Percentiles rank a stretch among this genome's conserved stretches.
These are phyloP conservation scores for Strigops habroptila DNA, from an alignment of 2,113 vertebrate genomes.

Conservation along the genomic window DNA sequence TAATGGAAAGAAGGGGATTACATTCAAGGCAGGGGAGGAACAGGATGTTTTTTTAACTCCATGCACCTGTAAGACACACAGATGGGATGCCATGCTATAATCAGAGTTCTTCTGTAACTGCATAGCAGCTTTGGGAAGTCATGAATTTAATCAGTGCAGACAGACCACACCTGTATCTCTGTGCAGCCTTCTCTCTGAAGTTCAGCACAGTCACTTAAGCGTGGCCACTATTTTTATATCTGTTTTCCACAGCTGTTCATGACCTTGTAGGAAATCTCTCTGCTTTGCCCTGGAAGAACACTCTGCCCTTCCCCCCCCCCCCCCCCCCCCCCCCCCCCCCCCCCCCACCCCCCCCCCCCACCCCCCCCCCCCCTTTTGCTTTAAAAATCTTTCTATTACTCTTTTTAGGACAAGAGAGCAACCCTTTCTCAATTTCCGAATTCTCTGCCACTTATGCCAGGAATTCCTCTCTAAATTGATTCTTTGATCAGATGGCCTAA, in stretches of 20 bases:
- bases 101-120: rapidly evolving
- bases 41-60: not conserved
- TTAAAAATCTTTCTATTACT: not conserved
- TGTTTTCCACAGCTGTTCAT: not conserved
- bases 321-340: rapidly evolving
- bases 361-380: not conserved
- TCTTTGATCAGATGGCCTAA: not conserved
- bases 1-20: not conserved
- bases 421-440: not conserved
- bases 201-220: not conserved
- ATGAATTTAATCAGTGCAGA: not conserved
- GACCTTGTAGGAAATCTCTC: not conserved
- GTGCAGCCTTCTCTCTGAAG: not conserved
- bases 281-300: not conserved
- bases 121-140: not conserved
- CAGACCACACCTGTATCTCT: not conserved
- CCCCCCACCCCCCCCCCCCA: too few species aligned
- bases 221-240: not conserved
- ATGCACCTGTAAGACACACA: not conserved
- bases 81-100: rapidly evolving
- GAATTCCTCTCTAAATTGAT: not conserved
- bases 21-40: not conserved
- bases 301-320: too few species aligned
- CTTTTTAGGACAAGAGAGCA: not conserved
- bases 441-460: not conserved